Evolutionary conservation across 2,113 vertebrate genomes (phyloP).

Genomic region (Brienomyrus brachyistius): DNA sequence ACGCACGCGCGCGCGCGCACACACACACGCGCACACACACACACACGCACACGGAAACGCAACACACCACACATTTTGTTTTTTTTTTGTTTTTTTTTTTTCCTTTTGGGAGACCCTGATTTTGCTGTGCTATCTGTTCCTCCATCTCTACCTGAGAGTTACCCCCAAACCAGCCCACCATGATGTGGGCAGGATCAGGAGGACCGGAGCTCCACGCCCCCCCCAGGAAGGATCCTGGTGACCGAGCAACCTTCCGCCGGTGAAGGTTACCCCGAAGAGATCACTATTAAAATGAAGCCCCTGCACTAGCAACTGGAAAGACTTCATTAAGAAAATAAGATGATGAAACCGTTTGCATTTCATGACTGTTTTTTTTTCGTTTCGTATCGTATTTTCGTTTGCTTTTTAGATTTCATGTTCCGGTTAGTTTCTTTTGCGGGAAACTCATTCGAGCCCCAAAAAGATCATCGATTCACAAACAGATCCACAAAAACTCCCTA

Average conservation of each 20-base stretch:
- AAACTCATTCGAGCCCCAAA: constrained; percentile 18
- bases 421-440: not conserved
- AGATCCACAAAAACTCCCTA: constrained; percentile 29
- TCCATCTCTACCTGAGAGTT: constrained; percentile 56
- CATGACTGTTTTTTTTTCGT: not conserved
- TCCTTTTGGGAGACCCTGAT: constrained; percentile 57
- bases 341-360: constrained; percentile 15
- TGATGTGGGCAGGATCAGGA: constrained; percentile 27
- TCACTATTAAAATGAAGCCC: constrained; percentile 34
- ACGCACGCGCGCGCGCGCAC: constrained; percentile 14
- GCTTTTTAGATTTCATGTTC: not conserved
- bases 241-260: constrained; percentile 3
- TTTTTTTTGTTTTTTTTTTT: not conserved
- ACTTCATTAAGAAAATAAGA: constrained; percentile 25
- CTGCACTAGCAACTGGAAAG: constrained; percentile 52
- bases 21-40: constrained; percentile 14
- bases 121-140: constrained; percentile 43
- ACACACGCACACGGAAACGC: constrained; percentile 26
- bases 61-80: constrained; percentile 16
- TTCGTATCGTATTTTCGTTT: constrained; percentile 14
- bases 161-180: constrained; percentile 34
- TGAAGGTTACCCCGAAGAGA: constrained; percentile 15
- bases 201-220: constrained; percentile 30
- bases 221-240: constrained; percentile 9
- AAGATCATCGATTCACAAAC: constrained; percentile 30